Percentiles rank a stretch among this genome's conserved stretches.
Evolutionary conservation across 2,888 invertebrate species (phyloP).

Genomic region (Oscheius sp.): DNA sequence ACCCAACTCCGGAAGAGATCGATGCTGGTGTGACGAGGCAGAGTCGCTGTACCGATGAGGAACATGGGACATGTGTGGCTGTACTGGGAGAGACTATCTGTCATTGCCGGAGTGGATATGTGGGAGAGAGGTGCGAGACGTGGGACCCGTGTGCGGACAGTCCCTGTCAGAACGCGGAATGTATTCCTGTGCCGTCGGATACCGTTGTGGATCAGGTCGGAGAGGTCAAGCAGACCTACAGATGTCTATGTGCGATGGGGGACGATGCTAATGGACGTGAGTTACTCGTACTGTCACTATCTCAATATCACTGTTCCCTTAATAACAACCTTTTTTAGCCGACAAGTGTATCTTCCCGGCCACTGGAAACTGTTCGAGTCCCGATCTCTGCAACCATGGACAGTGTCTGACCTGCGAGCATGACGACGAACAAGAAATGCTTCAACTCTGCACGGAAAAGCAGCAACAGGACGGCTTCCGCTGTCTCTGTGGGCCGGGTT

Average conservation of each 20-base stretch:
- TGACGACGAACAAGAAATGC: constrained; percentile 25
- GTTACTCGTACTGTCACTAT: not conserved
- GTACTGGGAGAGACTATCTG: constrained; percentile 42
- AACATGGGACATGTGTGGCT: constrained; percentile 46
- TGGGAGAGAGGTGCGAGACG: constrained; percentile 50
- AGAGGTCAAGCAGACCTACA: constrained; percentile 33
- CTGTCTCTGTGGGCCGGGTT: constrained; percentile 49
- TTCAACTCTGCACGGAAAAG: constrained; percentile 30
- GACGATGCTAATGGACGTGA: constrained; percentile 36
- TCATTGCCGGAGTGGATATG: constrained; percentile 50
- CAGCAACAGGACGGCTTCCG: constrained; percentile 38
- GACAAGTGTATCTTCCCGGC: constrained; percentile 20
- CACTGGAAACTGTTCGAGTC: constrained; percentile 33
- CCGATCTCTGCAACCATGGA: constrained; percentile 25
- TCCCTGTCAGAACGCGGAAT: constrained; percentile 52
- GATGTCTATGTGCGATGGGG: constrained; percentile 47
- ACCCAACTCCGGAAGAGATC: constrained; percentile 46
- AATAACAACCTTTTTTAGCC: constrained; percentile 7
- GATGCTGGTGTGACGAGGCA: constrained; percentile 40
- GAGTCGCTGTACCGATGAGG: constrained; percentile 44
- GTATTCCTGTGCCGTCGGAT: constrained; percentile 46
- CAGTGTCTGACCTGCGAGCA: constrained; percentile 37
- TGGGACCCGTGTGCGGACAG: constrained; percentile 52
- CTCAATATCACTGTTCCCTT: not conserved
- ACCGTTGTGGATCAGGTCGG: constrained; percentile 21